Evolutionary conservation across 2,888 invertebrate genomes (phyloP), one percentile per base, ranked within the genome.

Genomic region (Pollenia griseotomentosa): DNA sequence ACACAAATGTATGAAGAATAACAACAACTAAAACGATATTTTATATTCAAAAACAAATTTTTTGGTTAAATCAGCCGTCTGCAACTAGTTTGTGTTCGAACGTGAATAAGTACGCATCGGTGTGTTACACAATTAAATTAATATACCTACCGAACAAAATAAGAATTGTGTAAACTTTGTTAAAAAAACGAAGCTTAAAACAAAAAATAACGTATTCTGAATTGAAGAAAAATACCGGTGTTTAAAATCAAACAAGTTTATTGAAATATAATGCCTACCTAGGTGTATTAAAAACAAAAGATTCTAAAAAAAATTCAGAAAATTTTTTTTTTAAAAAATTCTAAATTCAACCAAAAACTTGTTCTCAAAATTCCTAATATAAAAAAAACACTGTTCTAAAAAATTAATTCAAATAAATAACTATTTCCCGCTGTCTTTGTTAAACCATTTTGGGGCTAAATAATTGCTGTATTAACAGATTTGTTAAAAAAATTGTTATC

Each of bases 61-160:
- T 74, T 81, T 70, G 79, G 70, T 71, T 79, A 81, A 79, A 82
- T 75, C 53, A 65, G 68, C 51, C 83, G 88, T 87, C 88, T 87
- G 87, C 90, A 90, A 92, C 92, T 91, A 93, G 93, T 93, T 92
- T 91, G 92, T 92, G 91, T 90, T 93, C 90, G 91, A 93, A 92
- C 93, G 93, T 92, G 93, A 92, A 90, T 91, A 90, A 91, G 92
- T 91, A 90, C 92, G 91, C 92, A 92, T 92, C 92, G 90, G 89
- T 88, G 80, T 73, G 55, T 68, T 19, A 55, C 16, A 55, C n/a
- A 75, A 70, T 73, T 71, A 68, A 53, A 55, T 65, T 57, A 66
- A 65, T 59, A 66, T 77, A 48, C 4, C 42, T 77, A 48, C 4
- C 42, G 81, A 63, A 78, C 16, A 55, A 61, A 11, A 42, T 57